Conservation (phyloP, 2,113 vertebrate species). For the Scolopax mira region DNA sequence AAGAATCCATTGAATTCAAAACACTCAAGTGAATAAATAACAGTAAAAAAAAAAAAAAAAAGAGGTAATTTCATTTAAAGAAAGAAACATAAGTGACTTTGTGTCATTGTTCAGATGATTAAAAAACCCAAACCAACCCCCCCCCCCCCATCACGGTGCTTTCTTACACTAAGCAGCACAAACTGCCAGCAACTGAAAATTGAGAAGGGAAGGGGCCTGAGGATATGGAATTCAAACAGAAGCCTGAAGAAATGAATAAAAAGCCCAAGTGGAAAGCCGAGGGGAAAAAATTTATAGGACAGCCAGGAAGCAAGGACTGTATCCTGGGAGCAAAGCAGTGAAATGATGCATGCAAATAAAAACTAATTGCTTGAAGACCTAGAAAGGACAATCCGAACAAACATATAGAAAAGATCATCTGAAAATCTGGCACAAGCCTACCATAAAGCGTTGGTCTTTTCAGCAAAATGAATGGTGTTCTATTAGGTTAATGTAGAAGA, state of each 20-base stretch:
- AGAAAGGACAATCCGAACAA: conserved; percentile 31
- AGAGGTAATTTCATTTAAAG: not conserved
- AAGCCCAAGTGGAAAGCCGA: not conserved
- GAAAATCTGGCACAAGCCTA: not conserved
- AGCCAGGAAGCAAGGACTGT: not conserved
- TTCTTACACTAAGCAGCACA: not conserved
- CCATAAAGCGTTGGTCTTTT: not conserved
- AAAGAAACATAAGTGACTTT: not conserved
- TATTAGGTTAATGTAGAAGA: not conserved
- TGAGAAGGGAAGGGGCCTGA: not conserved
- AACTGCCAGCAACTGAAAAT: not conserved
- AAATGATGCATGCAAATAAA: conserved; percentile 57
- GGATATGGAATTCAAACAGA: not conserved
- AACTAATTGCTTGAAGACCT: conserved; percentile 45
- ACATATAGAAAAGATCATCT: not conserved
- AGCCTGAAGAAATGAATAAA: not conserved
- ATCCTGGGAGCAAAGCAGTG: conserved; percentile 7
- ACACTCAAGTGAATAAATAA: not conserved
- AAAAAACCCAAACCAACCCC: not conserved
- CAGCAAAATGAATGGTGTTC: not conserved
- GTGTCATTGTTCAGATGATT: not conserved
- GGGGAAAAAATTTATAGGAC: not conserved
- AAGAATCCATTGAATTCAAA: not conserved
- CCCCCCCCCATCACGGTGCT: rapidly evolving
- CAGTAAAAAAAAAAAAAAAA: not conserved